Evolutionary conservation across 2,888 invertebrate genomes (phyloP).

Genomic region (Lasioglossum figueresi): DNA sequence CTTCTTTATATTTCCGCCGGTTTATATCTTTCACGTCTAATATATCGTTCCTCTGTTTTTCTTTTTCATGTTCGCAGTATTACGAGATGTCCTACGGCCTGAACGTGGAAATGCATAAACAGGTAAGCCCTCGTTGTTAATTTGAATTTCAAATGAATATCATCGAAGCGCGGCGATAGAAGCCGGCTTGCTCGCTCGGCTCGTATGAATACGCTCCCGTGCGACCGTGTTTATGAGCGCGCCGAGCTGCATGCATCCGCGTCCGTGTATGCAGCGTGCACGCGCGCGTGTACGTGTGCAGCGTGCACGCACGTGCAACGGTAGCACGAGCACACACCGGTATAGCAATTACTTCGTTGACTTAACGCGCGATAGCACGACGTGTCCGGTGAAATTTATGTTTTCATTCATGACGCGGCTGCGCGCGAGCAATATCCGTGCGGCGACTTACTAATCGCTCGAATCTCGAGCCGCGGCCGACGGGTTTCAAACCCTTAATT

Average conservation of each 20-base stretch:
- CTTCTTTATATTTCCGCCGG: slow-evolving; percentile 35
- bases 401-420: slow-evolving; percentile 58
- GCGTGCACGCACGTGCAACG: slow-evolving; percentile 36
- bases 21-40: slow-evolving; percentile 49
- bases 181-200: neutral
- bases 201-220: slow-evolving; percentile 15
- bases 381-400: slow-evolving; percentile 60
- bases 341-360: slow-evolving; percentile 63
- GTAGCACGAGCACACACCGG: slow-evolving; percentile 31
- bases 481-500: slow-evolving; percentile 64
- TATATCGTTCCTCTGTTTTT: slow-evolving; percentile 57
- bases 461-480: slow-evolving; percentile 24
- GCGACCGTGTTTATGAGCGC: neutral
- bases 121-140: slow-evolving; percentile 86
- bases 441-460: slow-evolving; percentile 66
- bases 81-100: slow-evolving; percentile 99
- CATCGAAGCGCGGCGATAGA: slow-evolving; percentile 46
- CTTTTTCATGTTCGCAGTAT: slow-evolving; percentile 87
- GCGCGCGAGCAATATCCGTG: slow-evolving; percentile 50
- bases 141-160: slow-evolving; percentile 58
- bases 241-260: neutral
- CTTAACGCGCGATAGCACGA: slow-evolving; percentile 60
- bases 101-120: slow-evolving; percentile 99
- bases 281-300: neutral
- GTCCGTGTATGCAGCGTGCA: too few relatives aligned